Conservation (phyloP, 2,113 vertebrate species). For the Urocolius indicus region DNA sequence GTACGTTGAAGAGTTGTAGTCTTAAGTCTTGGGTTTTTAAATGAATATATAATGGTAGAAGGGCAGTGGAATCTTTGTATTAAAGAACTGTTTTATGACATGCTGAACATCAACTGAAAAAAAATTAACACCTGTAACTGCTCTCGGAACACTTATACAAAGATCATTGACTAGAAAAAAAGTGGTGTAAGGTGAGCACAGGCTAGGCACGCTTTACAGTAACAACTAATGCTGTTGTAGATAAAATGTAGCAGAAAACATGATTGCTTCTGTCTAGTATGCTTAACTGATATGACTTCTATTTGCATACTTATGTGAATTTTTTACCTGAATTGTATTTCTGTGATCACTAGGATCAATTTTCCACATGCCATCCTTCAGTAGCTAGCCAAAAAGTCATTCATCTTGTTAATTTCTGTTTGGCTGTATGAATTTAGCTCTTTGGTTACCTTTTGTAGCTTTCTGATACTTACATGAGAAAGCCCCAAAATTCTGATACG, state of each 20-base stretch:
- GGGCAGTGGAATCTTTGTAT: neutral
- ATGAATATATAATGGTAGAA: neutral
- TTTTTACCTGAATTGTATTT: neutral
- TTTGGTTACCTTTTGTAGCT: neutral
- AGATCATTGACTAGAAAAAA: neutral
- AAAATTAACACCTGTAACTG: neutral
- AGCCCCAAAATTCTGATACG: neutral
- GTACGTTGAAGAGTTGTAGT: neutral
- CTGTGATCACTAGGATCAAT: neutral
- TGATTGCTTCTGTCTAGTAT: neutral
- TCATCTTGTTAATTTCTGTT: neutral
- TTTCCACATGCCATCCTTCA: neutral
- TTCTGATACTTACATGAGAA: neutral
- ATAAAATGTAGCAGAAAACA: neutral
- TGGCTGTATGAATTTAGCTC: neutral
- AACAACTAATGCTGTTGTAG: neutral
- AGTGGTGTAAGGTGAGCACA: neutral
- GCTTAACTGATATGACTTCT: neutral
- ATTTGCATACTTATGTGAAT: neutral
- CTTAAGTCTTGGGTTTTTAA: neutral
- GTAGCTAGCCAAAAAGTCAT: neutral
- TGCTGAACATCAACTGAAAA: neutral
- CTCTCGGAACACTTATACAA: neutral
- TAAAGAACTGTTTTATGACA: neutral
- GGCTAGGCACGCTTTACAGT: neutral